A percentile compares a stretch with the other conserved stretches of the same genome.
phyloP scores from a whole-genome alignment of 2,113 vertebrate genomes.

The Scatophagus argus region DNA sequence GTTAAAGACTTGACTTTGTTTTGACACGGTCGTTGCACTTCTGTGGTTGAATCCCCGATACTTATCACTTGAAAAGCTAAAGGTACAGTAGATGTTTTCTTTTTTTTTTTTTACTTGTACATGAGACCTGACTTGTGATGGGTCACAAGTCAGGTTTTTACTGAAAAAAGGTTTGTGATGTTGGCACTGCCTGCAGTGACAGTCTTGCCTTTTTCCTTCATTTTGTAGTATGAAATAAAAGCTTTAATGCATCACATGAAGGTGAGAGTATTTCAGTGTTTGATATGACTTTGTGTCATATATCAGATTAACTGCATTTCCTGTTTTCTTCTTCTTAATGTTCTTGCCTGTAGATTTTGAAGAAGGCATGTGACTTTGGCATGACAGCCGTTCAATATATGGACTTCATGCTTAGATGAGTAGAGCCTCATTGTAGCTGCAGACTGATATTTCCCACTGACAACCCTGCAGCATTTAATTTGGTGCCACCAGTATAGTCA shows the following conservation, averaged over 20 bases:
- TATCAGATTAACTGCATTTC: background rate
- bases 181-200: background rate
- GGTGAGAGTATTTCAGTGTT: background rate
- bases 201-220: background rate
- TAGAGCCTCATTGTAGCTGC: background rate
- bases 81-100: background rate
- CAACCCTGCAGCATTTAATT: background rate
- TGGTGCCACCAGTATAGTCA: background rate
- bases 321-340: background rate
- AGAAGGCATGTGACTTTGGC: slow-evolving; percentile 10
- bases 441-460: background rate
- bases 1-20: background rate
- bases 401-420: background rate
- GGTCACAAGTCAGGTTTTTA: background rate
- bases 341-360: background rate
- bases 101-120: background rate
- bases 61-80: background rate
- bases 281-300: background rate
- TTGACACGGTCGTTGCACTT: background rate
- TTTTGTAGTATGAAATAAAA: background rate
- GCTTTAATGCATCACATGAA: background rate
- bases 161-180: background rate
- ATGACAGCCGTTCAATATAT: background rate
- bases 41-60: background rate
- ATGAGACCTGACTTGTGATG: background rate